phyloP scores from a whole-genome alignment of 2,888 invertebrate species.

The Cerceris rybyensis region DNA sequence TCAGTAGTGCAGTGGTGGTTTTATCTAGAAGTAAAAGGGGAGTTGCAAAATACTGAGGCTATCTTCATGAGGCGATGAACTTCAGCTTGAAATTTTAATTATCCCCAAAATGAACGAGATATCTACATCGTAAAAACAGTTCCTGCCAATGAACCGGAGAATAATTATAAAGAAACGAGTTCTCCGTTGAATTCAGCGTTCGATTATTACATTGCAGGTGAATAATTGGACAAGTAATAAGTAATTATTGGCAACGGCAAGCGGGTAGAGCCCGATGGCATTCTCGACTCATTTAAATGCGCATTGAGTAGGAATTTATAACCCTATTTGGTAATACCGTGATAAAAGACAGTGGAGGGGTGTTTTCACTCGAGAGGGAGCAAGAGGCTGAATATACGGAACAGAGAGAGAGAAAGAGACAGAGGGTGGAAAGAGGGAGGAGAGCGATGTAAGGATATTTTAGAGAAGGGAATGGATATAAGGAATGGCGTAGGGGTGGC shows the following conservation, averaged over 20 bases:
- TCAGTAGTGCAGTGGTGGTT: too few species aligned
- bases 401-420: slow-evolving; percentile 1
- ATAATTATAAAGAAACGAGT: too few species aligned
- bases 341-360: slow-evolving; percentile 64
- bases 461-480: slow-evolving; percentile 64
- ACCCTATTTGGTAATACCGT: slow-evolving; percentile 60
- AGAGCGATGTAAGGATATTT: slow-evolving; percentile 55
- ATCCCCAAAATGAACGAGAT: too few species aligned
- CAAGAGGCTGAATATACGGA: not conserved
- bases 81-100: too few species aligned
- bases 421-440: slow-evolving; percentile 19
- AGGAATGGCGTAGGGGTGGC: slow-evolving; percentile 65
- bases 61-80: too few species aligned
- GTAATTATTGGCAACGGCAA: slow-evolving; percentile 32
- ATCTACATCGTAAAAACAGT: too few species aligned
- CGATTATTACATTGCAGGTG: not conserved
- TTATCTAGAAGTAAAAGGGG: too few species aligned
- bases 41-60: too few species aligned
- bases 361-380: slow-evolving; percentile 13
- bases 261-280: slow-evolving; percentile 49
- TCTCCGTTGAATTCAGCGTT: too few species aligned
- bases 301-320: slow-evolving; percentile 68
- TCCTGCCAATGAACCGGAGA: too few species aligned
- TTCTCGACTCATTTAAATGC: slow-evolving; percentile 66
- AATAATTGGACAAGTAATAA: slow-evolving; percentile 23